phyloP scores from a whole-genome alignment of 2,113 vertebrate species.

The Eretmodus cyanostictus region DNA sequence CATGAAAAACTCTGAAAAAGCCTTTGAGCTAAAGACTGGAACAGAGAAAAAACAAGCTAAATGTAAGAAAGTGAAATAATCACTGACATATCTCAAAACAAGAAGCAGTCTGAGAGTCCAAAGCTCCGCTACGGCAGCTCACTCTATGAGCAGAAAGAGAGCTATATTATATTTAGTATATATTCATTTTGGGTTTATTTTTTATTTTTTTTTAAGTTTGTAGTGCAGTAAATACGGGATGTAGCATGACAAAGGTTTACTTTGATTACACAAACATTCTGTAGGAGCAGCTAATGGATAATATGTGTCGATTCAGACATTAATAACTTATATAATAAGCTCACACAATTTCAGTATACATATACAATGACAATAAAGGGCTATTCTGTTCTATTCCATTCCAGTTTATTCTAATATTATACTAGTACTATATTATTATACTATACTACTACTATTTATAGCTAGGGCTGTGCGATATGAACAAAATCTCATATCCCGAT shows the following conservation, averaged over 20 bases:
- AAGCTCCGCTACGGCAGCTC: background rate
- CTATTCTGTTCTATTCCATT: background rate
- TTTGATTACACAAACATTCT: background rate
- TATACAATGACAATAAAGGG: background rate
- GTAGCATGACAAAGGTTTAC: background rate
- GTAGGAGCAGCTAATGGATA: background rate
- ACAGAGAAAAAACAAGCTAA: background rate
- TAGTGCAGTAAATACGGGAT: background rate
- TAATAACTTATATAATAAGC: background rate
- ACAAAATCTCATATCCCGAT: background rate
- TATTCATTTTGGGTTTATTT: rapidly evolving
- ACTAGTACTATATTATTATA: background rate
- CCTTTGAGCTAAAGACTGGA: background rate
- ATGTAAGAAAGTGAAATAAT: background rate
- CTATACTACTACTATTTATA: background rate
- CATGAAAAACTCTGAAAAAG: background rate
- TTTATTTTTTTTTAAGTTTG: background rate
- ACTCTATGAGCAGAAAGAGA: background rate
- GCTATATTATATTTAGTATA: background rate
- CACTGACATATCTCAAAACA: background rate
- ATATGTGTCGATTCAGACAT: background rate
- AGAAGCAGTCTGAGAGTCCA: background rate
- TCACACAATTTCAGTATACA: background rate
- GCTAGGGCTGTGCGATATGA: background rate
- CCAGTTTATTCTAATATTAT: background rate